Evolutionary conservation across 2,888 invertebrate species (phyloP).

Genomic region (Polydrusus pterygomalis): DNA sequence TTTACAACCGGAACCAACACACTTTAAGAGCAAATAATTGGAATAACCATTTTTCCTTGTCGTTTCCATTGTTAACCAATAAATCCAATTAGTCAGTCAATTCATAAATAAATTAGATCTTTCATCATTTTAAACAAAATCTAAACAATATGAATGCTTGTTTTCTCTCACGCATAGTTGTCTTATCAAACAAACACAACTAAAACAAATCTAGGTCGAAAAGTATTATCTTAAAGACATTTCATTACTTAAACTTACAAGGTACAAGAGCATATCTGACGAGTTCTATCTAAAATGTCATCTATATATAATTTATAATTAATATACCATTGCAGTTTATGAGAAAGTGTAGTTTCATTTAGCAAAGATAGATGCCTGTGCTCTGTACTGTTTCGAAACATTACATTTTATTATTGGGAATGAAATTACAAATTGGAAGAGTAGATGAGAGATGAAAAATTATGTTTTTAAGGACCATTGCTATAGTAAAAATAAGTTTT

Average conservation of each 20-base stretch:
- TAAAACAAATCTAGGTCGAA: constrained; percentile 42
- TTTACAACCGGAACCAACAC: constrained; percentile 12
- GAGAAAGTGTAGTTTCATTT: constrained; percentile 42
- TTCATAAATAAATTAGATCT: constrained; percentile 35
- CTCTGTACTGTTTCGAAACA: neutral
- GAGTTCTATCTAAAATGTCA: constrained; percentile 47
- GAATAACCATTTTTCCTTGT: constrained; percentile 12
- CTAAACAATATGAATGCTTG: constrained; percentile 36
- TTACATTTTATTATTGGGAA: too few species aligned
- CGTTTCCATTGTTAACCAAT: constrained; percentile 26
- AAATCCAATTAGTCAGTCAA: constrained; percentile 30
- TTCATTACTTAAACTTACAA: constrained; percentile 41
- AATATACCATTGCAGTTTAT: constrained; percentile 40
- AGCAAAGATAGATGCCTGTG: constrained; percentile 17
- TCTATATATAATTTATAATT: constrained; percentile 51
- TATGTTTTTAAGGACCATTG: too few species aligned
- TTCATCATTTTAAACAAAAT: constrained; percentile 32
- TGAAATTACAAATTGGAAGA: too few species aligned
- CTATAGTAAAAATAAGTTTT: too few species aligned
- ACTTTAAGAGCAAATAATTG: constrained; percentile 10
- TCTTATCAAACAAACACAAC: constrained; percentile 35
- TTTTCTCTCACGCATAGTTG: constrained; percentile 40
- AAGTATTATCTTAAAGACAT: constrained; percentile 43
- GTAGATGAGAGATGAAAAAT: neutral
- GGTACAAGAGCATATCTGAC: constrained; percentile 42